Evolutionary conservation across 2,113 vertebrate genomes (phyloP).

Genomic region (pig (Sus scrofa)): T2T-Sscrofa CM000820.6:142904501-142905000

Average conservation of each 20-base stretch:
- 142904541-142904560: background rate
- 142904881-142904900: background rate
- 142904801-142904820: background rate
- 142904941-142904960: background rate
- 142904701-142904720: background rate
- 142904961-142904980: background rate
- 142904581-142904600: background rate
- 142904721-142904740: background rate
- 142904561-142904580: background rate
- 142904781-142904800: background rate
- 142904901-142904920: no score
- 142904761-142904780: background rate
- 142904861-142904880: background rate
- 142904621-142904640: no score
- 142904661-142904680: background rate
- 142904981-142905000: background rate
- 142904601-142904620: background rate
- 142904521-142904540: background rate
- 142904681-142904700: background rate
- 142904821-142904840: background rate
- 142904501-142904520: fast-evolving
- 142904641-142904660: no score
- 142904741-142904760: background rate
- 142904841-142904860: background rate
- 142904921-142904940: background rate